These are phyloP conservation scores for Sphecodes monilicornis DNA, from an alignment of 2,888 invertebrate species.

Conservation along the genomic window DNA sequence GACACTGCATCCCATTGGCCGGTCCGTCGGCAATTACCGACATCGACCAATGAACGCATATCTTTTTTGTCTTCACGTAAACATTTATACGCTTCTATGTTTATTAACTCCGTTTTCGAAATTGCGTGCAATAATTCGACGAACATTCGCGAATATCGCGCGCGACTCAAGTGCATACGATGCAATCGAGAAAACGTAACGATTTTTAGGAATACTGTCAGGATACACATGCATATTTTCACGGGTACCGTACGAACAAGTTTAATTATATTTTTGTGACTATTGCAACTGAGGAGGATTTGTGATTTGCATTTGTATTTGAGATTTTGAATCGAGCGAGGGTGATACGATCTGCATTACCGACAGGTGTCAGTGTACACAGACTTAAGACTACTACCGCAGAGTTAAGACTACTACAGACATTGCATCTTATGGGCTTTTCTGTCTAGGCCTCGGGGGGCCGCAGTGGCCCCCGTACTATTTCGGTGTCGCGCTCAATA, in stretches of 20 bases:
- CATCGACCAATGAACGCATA: conserved; percentile 16
- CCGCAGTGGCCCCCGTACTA: no score
- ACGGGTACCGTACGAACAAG: no score
- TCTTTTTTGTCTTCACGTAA: not conserved
- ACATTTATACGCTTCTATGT: not conserved
- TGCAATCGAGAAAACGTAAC: not conserved
- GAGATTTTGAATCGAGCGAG: not conserved
- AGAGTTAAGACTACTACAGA: no score
- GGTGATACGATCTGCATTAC: not conserved
- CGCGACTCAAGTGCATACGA: not conserved
- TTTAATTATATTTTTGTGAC: not conserved
- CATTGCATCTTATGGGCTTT: no score
- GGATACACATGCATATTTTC: not conserved
- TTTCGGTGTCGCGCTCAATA: no score
- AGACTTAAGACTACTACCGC: no score
- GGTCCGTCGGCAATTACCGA: not conserved
- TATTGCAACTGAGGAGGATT: not conserved
- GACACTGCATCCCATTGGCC: conserved; percentile 36
- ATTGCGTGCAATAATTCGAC: not conserved
- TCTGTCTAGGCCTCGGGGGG: no score
- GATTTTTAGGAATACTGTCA: not conserved
- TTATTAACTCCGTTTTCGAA: not conserved
- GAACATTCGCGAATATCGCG: not conserved
- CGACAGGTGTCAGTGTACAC: no score
- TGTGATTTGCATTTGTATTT: not conserved